Percentiles rank a stretch among this genome's conserved stretches.
phyloP scores from a whole-genome alignment of 2,113 vertebrate species.

The Dromiciops gliroides region DNA sequence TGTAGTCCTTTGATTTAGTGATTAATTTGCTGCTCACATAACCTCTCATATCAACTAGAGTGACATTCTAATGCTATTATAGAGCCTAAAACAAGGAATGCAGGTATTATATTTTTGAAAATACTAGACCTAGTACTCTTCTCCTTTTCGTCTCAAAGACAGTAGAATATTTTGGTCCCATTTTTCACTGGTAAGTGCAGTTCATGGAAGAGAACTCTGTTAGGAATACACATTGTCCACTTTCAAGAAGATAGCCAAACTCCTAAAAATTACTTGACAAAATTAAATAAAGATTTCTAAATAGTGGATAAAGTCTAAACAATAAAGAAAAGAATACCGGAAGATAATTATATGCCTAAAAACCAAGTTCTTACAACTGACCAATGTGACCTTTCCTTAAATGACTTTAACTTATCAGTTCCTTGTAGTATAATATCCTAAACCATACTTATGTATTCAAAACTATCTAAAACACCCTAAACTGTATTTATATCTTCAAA shows the following conservation, averaged over 20 bases:
- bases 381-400: conserved; percentile 72
- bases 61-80: conserved; percentile 59
- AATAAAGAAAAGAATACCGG: conserved; percentile 56
- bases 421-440: background rate
- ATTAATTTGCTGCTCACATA: conserved; percentile 42
- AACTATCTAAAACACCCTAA: conserved; percentile 26
- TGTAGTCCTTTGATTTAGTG: conserved; percentile 45
- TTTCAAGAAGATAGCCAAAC: background rate
- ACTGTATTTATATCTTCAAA: conserved; percentile 68
- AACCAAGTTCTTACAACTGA: conserved; percentile 66
- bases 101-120: no score
- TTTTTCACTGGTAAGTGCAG: conserved; percentile 52
- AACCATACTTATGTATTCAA: conserved; percentile 66
- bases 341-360: conserved; percentile 60
- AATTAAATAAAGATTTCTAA: conserved; percentile 44
- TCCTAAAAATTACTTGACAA: background rate
- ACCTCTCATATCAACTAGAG: conserved; percentile 52
- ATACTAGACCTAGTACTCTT: conserved; percentile 51
- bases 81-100: conserved; percentile 43
- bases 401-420: conserved; percentile 54
- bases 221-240: conserved; percentile 45
- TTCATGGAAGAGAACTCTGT: conserved; percentile 24
- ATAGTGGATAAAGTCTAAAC: conserved; percentile 62
- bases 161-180: conserved; percentile 11
- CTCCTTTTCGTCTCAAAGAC: conserved; percentile 37